Base-by-base conservation (phyloP, 1,140 invertebrate genomes). In the Matsumurasca onukii region DNA sequence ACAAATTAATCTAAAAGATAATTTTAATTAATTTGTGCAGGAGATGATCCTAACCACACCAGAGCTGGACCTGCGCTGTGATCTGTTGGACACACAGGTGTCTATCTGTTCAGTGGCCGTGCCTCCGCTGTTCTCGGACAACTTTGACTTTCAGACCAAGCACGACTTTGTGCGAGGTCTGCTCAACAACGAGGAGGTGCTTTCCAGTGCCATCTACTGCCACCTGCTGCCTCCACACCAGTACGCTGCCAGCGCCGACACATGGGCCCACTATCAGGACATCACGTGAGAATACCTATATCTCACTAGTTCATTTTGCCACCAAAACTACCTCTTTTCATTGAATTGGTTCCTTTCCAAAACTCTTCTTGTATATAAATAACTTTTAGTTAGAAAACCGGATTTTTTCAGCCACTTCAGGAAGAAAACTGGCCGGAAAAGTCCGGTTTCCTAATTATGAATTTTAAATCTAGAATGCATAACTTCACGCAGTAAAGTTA, bases 91-190 rank as follows among this genome's bases (percentile, higher is more conserved):
- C 80, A 91, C 91, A 2, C 89, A 93, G 74, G 90, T 98, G 66
- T 88, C 89, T 62, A 84, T 98, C 34, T 98, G 96, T 78, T 95
- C 94, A 0, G 86, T 91, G 0, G 85, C 89, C 48, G 93, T 98
- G 31, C 86, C 94, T 15, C 91, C 92, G 24, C 79, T 98, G 1
- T 98, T 97, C 81, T 89, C 92, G 31, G 97, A 98, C 77, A 98
- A 98, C 81, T 98, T 98, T 86, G 97, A 98, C 82, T 98, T 94
- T 80, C 89, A 95, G 85, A 93, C 89, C 12, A 86, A 89, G 75
- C 91, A 95, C 79, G 93, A 97, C 80, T 96, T 98, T 77, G 86
- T 98, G 13, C 85, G 87, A 76, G 95, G 94, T 13, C 86, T 98
- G 34, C 80, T 98, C 15, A 92, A 94, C 68, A 95, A 96, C 82